Percentiles rank a stretch among this genome's conserved stretches.
Evolutionary conservation across 2,888 invertebrate species (phyloP).

Genomic region (Emmelina monodactyla): DNA sequence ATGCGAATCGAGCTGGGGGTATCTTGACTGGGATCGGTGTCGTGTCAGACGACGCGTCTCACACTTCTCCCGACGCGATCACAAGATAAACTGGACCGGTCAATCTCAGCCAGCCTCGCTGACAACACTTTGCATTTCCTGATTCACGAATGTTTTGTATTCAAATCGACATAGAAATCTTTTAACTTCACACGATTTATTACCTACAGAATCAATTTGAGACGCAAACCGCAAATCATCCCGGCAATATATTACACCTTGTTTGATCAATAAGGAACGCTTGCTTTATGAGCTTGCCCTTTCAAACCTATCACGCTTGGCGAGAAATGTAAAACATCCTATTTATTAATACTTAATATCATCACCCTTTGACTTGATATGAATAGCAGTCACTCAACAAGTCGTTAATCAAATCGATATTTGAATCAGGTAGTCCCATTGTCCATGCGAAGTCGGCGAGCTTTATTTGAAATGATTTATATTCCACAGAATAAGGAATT

Average conservation of each 20-base stretch:
- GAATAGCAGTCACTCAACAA: slow-evolving; percentile 63
- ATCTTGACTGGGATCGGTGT: slow-evolving; percentile 51
- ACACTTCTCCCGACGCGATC: too few relatives aligned
- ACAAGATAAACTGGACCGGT: too few relatives aligned
- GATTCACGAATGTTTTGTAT: too few relatives aligned
- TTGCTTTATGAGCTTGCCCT: slow-evolving; percentile 10
- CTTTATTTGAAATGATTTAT: slow-evolving; percentile 51
- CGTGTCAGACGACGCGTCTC: slow-evolving; percentile 23
- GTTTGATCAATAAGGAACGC: slow-evolving; percentile 13
- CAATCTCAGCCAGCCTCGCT: too few relatives aligned
- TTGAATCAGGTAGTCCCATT: slow-evolving; percentile 61
- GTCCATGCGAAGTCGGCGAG: slow-evolving; percentile 45
- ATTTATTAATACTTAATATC: slow-evolving; percentile 59
- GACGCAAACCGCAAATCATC: slow-evolving; percentile 18
- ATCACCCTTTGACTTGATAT: slow-evolving; percentile 54
- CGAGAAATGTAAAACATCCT: slow-evolving; percentile 42
- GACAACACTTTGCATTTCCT: too few relatives aligned
- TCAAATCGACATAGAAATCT: too few relatives aligned
- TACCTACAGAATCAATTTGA: slow-evolving; percentile 14
- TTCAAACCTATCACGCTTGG: slow-evolving; percentile 28
- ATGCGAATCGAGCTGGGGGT: slow-evolving; percentile 36
- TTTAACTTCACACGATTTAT: slow-evolving; percentile 19
- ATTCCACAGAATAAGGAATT: slow-evolving; percentile 32
- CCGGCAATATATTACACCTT: slow-evolving; percentile 15
- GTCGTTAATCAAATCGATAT: slow-evolving; percentile 59